Evolutionary conservation across 2,888 invertebrate species (phyloP).

Genomic region (Rhopalosiphum nymphaeae): DNA sequence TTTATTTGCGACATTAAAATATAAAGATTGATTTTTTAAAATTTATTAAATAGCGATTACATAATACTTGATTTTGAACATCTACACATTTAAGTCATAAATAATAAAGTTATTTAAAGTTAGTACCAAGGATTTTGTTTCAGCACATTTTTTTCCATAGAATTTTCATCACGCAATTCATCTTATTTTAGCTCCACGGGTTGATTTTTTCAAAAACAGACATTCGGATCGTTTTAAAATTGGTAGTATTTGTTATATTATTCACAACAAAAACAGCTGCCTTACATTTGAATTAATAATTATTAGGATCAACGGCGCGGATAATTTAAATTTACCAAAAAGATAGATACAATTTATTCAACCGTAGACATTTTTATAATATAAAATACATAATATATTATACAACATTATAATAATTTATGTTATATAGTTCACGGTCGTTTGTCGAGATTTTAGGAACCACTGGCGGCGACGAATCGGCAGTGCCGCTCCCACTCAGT

Average conservation of each 20-base stretch:
- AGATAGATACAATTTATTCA: too few relatives aligned
- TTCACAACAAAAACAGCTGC: too few relatives aligned
- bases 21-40: neutral
- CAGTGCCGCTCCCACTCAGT: neutral
- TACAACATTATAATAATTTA: too few relatives aligned
- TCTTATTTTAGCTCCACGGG: neutral
- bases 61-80: neutral
- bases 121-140: neutral
- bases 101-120: too few relatives aligned
- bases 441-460: neutral
- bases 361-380: too few relatives aligned
- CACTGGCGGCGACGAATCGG: neutral
- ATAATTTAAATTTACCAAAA: too few relatives aligned
- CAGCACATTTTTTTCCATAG: neutral
- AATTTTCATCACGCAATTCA: neutral
- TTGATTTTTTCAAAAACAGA: neutral
- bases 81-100: too few relatives aligned
- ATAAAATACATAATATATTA: too few relatives aligned
- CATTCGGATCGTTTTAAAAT: neutral
- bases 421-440: neutral
- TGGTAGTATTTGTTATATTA: too few relatives aligned
- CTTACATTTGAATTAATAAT: too few relatives aligned
- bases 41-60: neutral
- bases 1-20: neutral
- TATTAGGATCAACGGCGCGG: too few relatives aligned